phyloP scores from a whole-genome alignment of 1,140 invertebrate species.

The Trachymyrmex septentrionalis region DNA sequence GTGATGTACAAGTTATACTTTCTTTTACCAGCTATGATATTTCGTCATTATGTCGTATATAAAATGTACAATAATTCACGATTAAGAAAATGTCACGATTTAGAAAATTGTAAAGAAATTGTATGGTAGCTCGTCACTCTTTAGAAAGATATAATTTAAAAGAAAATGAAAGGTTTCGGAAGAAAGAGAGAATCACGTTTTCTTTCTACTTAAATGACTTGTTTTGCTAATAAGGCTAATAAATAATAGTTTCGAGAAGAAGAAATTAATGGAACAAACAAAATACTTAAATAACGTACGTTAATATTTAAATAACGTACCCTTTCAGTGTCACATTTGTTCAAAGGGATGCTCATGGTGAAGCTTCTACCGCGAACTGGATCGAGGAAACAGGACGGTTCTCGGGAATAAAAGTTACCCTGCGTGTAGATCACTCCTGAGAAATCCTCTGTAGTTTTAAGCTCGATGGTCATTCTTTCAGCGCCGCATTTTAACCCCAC shows the following conservation, averaged over 20 bases:
- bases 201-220: not conserved
- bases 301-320: slow-evolving; percentile 76
- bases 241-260: not conserved
- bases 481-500: slow-evolving; percentile 87
- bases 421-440: slow-evolving; percentile 89
- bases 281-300: slow-evolving; percentile 74
- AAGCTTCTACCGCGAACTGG: slow-evolving; percentile 84
- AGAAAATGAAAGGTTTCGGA: not conserved
- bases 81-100: not conserved
- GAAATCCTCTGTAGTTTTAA: slow-evolving; percentile 88
- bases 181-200: not conserved
- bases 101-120: not conserved
- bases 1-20: not conserved
- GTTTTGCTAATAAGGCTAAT: not conserved
- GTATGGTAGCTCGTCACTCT: not conserved
- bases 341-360: slow-evolving; percentile 87
- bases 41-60: not conserved
- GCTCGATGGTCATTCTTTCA: slow-evolving; percentile 86
- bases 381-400: slow-evolving; percentile 87
- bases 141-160: slow-evolving; percentile 2
- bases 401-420: slow-evolving; percentile 88
- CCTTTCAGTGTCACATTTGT: slow-evolving; percentile 87
- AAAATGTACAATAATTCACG: not conserved
- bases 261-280: not conserved
- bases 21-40: not conserved